Base-by-base conservation (phyloP, 2,113 vertebrate species). In the Vidua macroura region DNA sequence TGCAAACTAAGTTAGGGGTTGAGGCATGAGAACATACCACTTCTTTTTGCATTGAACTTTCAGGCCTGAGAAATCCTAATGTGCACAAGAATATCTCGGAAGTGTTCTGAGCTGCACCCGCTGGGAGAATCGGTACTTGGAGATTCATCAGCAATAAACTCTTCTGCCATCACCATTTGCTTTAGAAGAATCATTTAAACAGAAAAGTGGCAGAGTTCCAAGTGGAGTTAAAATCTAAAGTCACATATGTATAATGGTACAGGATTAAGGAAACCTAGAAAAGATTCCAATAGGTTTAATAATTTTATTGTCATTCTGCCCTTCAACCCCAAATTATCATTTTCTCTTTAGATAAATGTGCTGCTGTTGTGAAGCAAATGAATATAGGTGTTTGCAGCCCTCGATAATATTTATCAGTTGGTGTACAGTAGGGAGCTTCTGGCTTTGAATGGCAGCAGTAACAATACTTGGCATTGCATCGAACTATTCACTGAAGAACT, bases 1-100 rank as follows among this genome's bases (percentile, higher is more conserved):
- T 92, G 94, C 88, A 94, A 92, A 94, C 52, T 44, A 72, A 72
- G 63, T 86, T 77, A 85, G 56, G 60, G 62, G 31, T 63, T 86
- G 73, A 93, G 52, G 56, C 92, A 86, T 83, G 91, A 92, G 94
- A 95, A 94, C 52, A 78, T 88, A 56, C 76, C n/a, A 17, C 39
- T 90, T 60, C 88, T 88, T 80, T 94, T 83, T 60, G 49, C 48
- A 52, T 39, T 88, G 83, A 68, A 78, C 64, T 93, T 74, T 37
- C 48, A 56, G 44, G 80, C 56, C 86, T 86, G 73, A 93, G 86
- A 94, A 96, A 91, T 90, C 52, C 68, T 46, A 59, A 74, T 22
- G 66, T 68, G 64, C 80, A 64, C 63, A 90, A 86, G 55, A 94
- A 82, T 93, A 72, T 90, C 48, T 93, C 5, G 27, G 91, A 95